Evolutionary conservation across 2,888 invertebrate species (phyloP).

Genomic region (Chelonus formosanus): DNA sequence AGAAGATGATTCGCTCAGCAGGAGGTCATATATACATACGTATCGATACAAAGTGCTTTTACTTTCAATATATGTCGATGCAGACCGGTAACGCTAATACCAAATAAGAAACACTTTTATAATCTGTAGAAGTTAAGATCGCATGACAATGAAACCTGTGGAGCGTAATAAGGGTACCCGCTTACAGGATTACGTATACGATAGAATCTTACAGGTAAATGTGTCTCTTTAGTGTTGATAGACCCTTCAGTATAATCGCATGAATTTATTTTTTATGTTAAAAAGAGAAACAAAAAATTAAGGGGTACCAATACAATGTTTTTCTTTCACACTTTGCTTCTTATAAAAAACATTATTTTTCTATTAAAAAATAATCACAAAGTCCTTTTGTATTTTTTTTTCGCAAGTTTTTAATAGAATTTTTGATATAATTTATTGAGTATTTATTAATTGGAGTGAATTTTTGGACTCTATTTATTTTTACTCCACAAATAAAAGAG

Average conservation of each 20-base stretch:
- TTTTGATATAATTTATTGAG: no score
- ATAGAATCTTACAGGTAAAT: slow-evolving; percentile 9
- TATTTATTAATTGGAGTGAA: no score
- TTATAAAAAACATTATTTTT: not conserved
- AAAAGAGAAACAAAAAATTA: no score
- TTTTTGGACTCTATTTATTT: no score
- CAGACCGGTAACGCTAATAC: slow-evolving; percentile 46
- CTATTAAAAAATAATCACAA: no score
- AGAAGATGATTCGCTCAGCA: slow-evolving; percentile 47
- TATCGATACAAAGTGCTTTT: slow-evolving; percentile 41
- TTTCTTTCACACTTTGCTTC: not conserved
- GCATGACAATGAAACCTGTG: slow-evolving; percentile 55
- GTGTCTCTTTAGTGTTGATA: slow-evolving; percentile 3
- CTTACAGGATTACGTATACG: slow-evolving; percentile 58
- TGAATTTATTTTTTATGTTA: slow-evolving; percentile 6
- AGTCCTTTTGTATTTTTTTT: no score
- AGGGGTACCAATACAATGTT: no score
- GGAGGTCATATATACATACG: slow-evolving; percentile 44
- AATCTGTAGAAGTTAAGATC: slow-evolving; percentile 64
- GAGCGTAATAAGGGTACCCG: slow-evolving; percentile 61
- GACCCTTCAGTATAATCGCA: slow-evolving; percentile 9
- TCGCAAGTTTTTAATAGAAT: no score
- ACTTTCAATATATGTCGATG: slow-evolving; percentile 35
- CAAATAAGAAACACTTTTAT: slow-evolving; percentile 57
- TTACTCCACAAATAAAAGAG: no score